A percentile compares a stretch with the other conserved stretches of the same genome.
These are phyloP conservation scores for Osmoderma eremita DNA, from an alignment of 2,888 invertebrate species.

Conservation along the genomic window DNA sequence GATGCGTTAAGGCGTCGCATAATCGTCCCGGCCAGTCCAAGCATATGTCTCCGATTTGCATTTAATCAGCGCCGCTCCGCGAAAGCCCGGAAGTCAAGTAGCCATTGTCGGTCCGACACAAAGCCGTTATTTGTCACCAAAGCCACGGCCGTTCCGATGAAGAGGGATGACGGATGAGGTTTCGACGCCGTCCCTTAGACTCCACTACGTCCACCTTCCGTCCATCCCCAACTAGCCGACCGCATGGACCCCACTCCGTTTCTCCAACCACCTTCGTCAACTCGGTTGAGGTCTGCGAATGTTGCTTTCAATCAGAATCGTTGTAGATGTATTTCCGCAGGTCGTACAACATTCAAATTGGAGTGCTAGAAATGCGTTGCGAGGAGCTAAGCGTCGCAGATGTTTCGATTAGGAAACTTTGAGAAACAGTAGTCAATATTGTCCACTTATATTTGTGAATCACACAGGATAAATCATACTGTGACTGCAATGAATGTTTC, in stretches of 20 bases:
- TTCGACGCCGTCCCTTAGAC: slow-evolving; percentile 46
- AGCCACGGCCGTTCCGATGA: slow-evolving; percentile 58
- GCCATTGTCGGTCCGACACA: slow-evolving; percentile 59
- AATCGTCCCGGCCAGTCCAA: slow-evolving; percentile 20
- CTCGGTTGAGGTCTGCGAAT: slow-evolving; percentile 25
- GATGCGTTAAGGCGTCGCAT: slow-evolving; percentile 31
- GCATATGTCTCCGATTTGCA: slow-evolving; percentile 47
- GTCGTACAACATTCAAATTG: not conserved
- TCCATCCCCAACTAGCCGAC: not conserved
- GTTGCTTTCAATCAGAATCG: slow-evolving; percentile 35
- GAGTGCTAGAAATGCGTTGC: slow-evolving; percentile 1
- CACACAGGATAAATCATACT: no score
- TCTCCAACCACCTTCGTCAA: slow-evolving; percentile 21
- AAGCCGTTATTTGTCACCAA: slow-evolving; percentile 61
- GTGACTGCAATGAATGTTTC: no score
- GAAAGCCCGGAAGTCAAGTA: slow-evolving; percentile 59
- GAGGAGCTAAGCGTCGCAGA: not conserved
- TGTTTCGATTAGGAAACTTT: not conserved
- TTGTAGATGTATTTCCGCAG: slow-evolving; percentile 8
- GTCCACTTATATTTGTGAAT: no score
- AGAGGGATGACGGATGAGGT: slow-evolving; percentile 60
- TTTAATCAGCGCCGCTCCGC: slow-evolving; percentile 54
- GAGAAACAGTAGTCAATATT: no score
- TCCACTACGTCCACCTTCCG: slow-evolving; percentile 22
- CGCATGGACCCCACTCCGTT: not conserved